phyloP scores from a whole-genome alignment of 1,140 invertebrate genomes.

The Drosophila yakuba region DNA sequence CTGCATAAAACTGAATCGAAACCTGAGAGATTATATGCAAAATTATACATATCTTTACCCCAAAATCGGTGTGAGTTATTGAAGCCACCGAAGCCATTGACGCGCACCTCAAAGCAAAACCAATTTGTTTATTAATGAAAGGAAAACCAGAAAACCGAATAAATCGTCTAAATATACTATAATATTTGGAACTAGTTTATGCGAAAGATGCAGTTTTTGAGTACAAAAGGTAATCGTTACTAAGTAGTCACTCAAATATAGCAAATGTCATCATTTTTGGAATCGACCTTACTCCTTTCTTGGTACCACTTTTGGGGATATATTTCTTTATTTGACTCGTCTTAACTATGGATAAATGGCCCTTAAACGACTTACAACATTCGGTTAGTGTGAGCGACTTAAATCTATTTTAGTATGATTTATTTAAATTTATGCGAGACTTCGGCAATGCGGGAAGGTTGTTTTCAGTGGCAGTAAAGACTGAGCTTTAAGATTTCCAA shows the following conservation, averaged over 20 bases:
- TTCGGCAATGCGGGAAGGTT: constrained; percentile 17
- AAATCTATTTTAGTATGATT: constrained; percentile 7
- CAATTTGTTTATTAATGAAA: constrained; percentile 37
- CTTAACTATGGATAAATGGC: not conserved
- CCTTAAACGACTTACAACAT: not conserved
- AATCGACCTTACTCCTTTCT: constrained; percentile 5
- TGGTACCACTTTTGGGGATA: not conserved
- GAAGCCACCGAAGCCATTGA: constrained; percentile 17
- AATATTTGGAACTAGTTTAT: constrained; percentile 39
- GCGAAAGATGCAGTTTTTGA: constrained; percentile 25
- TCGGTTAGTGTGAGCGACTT: not conserved
- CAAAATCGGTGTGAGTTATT: constrained; percentile 52
- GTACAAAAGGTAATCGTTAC: constrained; percentile 36
- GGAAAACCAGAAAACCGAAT: constrained; percentile 7
- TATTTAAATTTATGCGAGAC: constrained; percentile 17
- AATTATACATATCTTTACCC: constrained; percentile 8
- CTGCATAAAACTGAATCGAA: constrained; percentile 41
- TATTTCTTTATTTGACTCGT: not conserved
- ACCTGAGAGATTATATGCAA: constrained; percentile 28
- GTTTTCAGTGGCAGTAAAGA: constrained; percentile 26
- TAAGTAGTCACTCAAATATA: constrained; percentile 37
- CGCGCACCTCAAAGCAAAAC: constrained; percentile 12
- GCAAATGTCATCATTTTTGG: constrained; percentile 21
- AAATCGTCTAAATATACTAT: constrained; percentile 20
- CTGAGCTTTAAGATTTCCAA: not conserved